phyloP scores from a whole-genome alignment of 2,888 invertebrate genomes.

The Yponomeuta sedellus region DNA sequence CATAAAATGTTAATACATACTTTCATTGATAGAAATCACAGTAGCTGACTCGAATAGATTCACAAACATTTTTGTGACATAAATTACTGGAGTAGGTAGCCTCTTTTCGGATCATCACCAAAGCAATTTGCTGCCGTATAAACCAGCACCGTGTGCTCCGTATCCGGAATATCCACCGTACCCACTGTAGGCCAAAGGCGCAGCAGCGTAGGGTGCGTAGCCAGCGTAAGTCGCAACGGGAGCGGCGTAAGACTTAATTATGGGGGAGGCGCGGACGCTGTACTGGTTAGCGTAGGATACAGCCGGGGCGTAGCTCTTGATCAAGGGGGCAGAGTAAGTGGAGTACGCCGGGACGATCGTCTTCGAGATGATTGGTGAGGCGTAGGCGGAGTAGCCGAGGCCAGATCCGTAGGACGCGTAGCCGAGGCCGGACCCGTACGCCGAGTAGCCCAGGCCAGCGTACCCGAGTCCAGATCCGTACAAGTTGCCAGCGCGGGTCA shows the following conservation, averaged over 20 bases:
- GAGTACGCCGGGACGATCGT: conserved; percentile 16
- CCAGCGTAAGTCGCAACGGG: conserved; percentile 19
- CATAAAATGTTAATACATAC: no score
- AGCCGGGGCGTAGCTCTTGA: conserved; percentile 36
- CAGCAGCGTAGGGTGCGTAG: conserved; percentile 24
- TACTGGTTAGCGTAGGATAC: conserved; percentile 21
- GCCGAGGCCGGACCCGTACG: conserved; percentile 18
- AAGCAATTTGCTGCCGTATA: not conserved
- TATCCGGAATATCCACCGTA: not conserved
- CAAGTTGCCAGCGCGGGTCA: conserved; percentile 41
- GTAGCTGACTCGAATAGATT: not conserved
- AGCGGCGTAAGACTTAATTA: conserved; percentile 24
- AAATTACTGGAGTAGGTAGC: not conserved
- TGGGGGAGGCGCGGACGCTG: conserved; percentile 5
- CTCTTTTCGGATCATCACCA: not conserved
- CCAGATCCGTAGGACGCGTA: conserved; percentile 19
- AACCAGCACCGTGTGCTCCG: not conserved
- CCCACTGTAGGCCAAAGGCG: conserved; percentile 25
- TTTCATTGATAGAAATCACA: not conserved
- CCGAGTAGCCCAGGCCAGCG: conserved; percentile 15
- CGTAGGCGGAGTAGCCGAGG: conserved; percentile 23
- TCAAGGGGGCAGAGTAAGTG: conserved; percentile 40
- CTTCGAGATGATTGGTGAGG: conserved; percentile 18
- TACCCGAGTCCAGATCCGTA: conserved; percentile 22
- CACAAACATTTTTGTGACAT: not conserved